Conservation (phyloP, 2,113 vertebrate species). For the Cavia aperea region DNA sequence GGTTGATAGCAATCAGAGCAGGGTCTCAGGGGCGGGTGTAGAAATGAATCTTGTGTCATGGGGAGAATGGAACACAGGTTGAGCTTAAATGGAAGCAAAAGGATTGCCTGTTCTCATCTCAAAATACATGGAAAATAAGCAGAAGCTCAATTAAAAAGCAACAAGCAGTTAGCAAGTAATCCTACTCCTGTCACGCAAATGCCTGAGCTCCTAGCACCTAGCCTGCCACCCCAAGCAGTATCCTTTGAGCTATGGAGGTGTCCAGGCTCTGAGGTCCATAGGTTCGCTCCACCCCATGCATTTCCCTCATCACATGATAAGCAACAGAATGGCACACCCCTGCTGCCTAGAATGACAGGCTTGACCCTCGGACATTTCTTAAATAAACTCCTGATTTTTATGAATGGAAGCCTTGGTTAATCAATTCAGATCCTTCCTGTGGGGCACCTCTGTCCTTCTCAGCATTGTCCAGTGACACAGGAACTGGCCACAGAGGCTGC, state of each 20-base stretch:
- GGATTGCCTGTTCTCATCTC: not conserved
- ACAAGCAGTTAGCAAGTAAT: not conserved
- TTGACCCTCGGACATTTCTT: not conserved
- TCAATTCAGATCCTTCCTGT: not conserved
- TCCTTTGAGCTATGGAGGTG: not conserved
- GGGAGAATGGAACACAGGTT: not conserved
- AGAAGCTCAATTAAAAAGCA: not conserved
- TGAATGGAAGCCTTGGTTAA: not conserved
- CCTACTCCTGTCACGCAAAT: not conserved
- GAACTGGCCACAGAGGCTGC: not conserved
- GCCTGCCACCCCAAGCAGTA: not conserved
- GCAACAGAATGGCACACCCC: accelerated
- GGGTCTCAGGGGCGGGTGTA: not conserved
- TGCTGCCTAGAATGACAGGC: accelerated
- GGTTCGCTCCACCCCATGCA: not conserved
- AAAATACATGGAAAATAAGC: not conserved
- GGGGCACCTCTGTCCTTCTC: not conserved
- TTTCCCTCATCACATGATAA: not conserved
- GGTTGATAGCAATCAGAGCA: no score
- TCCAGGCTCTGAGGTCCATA: not conserved
- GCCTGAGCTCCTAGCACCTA: not conserved
- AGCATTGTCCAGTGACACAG: no score
- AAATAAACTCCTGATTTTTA: not conserved
- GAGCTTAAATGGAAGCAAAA: not conserved
- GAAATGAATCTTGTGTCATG: not conserved